Evolutionary conservation across 1,140 invertebrate genomes (phyloP), one percentile per base, ranked within the genome.

Genomic region (Bombus sibiricus): DNA sequence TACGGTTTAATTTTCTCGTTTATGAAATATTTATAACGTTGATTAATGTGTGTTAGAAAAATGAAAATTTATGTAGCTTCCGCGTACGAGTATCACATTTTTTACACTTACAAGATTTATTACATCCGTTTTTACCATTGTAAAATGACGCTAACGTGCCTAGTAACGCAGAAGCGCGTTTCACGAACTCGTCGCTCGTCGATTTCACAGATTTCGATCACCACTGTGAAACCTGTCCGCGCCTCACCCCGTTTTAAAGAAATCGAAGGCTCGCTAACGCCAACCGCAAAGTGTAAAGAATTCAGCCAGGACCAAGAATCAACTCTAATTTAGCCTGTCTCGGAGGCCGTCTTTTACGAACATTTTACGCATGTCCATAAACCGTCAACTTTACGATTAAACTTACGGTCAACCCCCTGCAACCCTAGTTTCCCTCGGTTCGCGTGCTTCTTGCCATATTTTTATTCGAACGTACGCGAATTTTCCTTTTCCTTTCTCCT

Each of bases 381-480:
- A 86, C 76, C 83, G 47, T 86, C 72, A 43, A 69, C 43, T 81
- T 86, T 86, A 81, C 72, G 69, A 74, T 81, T 83, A 77, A 82
- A 77, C 62, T 83, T 77, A 76, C 85, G n/a, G 15, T 71, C n/a
- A 76, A n/a, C 37, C 64, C 72, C 39, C 32, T 53, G 47, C 18
- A 53, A 53, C 53, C 39, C 6, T 34, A 10, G 6, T 69, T 3
- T 8, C 64, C 57, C n/a, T 68, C n/a, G 4, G 8, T 13, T 57
- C 47, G 72, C 37, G 18, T 69, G 74, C 75, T 25, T 25, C 53
- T 53, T 32, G n/a, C 34, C 66, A 57, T 84, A 79, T 79, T 84
- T 84, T 79, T 84, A 84, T 79, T 71, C 75, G 10, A 39, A 25
- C 37, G 5, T 68, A 28, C 47, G 22, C 75, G 75, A 79, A 84